Conservation (phyloP, 2,113 vertebrate genomes). For the Seriola rivoliana region DNA sequence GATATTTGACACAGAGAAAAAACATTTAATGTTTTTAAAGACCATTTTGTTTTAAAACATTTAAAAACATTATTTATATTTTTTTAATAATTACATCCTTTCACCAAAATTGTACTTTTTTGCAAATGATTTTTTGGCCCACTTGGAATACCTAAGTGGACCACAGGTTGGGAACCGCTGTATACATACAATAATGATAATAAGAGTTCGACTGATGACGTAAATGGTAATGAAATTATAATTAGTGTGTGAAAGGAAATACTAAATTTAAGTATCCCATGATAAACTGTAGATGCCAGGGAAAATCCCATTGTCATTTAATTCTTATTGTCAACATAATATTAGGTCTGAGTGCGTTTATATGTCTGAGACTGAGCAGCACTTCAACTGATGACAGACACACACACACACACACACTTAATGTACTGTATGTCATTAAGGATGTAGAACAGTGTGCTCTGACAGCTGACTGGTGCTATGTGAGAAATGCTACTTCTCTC, state of each 20-base stretch:
- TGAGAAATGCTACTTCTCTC: conserved; percentile 48
- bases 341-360: not conserved
- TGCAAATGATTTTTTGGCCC: too few relatives aligned
- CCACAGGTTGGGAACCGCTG: too few relatives aligned
- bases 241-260: not conserved
- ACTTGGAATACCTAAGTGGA: too few relatives aligned
- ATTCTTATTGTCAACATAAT: not conserved
- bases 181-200: not conserved
- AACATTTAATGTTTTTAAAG: too few relatives aligned
- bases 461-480: conserved; percentile 31
- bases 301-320: not conserved
- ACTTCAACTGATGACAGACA: not conserved
- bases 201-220: not conserved
- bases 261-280: not conserved
- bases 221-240: not conserved
- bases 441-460: not conserved
- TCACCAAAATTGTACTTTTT: too few relatives aligned
- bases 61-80: too few relatives aligned
- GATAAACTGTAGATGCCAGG: not conserved
- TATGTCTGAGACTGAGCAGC: not conserved
- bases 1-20: not conserved
- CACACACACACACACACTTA: not conserved
- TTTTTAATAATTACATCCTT: too few relatives aligned
- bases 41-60: too few relatives aligned
- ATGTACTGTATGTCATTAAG: not conserved